phyloP scores from a whole-genome alignment of 2,888 invertebrate species.

The Nematopogon swammerdamellus region DNA sequence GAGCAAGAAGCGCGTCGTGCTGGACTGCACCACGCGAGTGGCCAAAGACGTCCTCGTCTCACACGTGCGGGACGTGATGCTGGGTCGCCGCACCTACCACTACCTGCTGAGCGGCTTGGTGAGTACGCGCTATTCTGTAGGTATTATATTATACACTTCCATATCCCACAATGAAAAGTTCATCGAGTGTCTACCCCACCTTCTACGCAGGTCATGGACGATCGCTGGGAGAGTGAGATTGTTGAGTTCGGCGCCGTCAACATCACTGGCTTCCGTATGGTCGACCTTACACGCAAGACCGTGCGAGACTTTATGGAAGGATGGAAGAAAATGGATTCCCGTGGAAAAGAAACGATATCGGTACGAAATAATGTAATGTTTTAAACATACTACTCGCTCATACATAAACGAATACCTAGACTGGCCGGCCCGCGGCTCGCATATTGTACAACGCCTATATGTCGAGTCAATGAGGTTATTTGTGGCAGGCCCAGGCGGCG shows the following conservation, averaged over 20 bases:
- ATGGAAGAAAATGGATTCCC: constrained; percentile 70
- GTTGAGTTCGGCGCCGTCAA: constrained; percentile 95
- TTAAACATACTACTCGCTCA: background rate
- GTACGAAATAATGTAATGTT: constrained; percentile 44
- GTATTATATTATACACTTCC: too few species aligned
- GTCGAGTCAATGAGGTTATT: background rate
- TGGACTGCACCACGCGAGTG: constrained; percentile 83
- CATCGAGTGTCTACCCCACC: too few species aligned
- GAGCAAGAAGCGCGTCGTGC: constrained; percentile 82
- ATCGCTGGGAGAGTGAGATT: constrained; percentile 87
- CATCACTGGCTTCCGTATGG: constrained; percentile 93
- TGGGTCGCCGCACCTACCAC: constrained; percentile 88
- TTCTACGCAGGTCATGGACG: constrained; percentile 83
- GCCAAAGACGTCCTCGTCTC: constrained; percentile 83
- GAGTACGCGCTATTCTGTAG: constrained; percentile 33
- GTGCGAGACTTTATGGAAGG: constrained; percentile 79
- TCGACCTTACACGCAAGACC: constrained; percentile 74
- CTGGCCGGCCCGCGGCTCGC: background rate
- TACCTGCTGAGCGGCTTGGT: constrained; percentile 88
- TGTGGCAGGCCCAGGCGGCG: constrained; percentile 80
- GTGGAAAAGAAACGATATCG: constrained; percentile 69
- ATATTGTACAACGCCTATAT: background rate
- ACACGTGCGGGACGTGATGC: constrained; percentile 80
- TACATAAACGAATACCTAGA: background rate
- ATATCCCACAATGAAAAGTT: too few species aligned